phyloP scores from a whole-genome alignment of 2,113 vertebrate species.

The Esox niger region DNA sequence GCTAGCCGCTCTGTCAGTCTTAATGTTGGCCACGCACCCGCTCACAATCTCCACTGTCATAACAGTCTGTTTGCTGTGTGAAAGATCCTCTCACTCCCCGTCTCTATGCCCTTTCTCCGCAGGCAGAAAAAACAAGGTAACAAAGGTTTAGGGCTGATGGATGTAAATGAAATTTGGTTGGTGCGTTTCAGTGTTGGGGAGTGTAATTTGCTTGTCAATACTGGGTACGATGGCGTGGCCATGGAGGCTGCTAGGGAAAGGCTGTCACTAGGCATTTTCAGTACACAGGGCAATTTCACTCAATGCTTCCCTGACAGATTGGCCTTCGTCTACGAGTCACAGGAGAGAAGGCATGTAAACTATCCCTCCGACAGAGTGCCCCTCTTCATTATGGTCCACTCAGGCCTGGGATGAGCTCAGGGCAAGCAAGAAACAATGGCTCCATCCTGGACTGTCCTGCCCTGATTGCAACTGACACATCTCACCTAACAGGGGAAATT shows the following conservation, averaged over 20 bases:
- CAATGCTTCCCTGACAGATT: conserved; percentile 95
- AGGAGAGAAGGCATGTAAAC: conserved; percentile 88
- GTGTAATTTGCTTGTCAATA: conserved; percentile 95
- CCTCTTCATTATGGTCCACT: conserved; percentile 93
- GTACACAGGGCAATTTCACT: conserved; percentile 93
- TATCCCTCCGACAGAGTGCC: conserved; percentile 86
- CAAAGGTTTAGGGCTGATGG: conserved; percentile 76
- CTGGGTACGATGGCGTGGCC: conserved; percentile 64
- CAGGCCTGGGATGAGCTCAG: conserved; percentile 77
- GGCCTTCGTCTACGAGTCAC: conserved; percentile 88
- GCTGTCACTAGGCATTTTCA: conserved; percentile 87
- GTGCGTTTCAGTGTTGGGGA: conserved; percentile 81
- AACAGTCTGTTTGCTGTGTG: conserved; percentile 69
- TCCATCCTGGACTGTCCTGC: conserved; percentile 62
- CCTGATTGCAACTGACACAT: conserved; percentile 76
- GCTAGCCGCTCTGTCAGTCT: conserved; percentile 86
- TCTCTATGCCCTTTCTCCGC: conserved; percentile 33
- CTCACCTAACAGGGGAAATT: conserved; percentile 75
- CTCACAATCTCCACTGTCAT: conserved; percentile 84
- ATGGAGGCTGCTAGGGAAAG: conserved; percentile 77
- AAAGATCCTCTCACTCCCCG: conserved; percentile 15
- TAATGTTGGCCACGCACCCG: conserved; percentile 83
- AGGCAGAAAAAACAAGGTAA: conserved; percentile 64
- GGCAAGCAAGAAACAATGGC: conserved; percentile 72
- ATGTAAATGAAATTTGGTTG: conserved; percentile 85